Evolutionary conservation across 2,113 vertebrate species (phyloP), one percentile per base, ranked within the genome.

Genomic region (Zapornia atra): DNA sequence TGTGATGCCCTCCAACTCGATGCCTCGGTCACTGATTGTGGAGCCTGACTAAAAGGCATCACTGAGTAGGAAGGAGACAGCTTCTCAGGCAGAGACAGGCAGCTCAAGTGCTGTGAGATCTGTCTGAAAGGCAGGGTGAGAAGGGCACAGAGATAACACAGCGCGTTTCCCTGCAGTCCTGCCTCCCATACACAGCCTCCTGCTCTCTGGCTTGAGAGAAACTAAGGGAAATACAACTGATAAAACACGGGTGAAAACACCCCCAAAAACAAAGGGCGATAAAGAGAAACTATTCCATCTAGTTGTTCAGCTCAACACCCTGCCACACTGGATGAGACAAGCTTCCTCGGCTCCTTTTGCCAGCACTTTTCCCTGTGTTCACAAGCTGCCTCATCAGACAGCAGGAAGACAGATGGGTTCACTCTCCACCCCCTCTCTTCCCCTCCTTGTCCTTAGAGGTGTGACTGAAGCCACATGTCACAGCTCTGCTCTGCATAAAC

Each of bases 321-420:
- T 66, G 60, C 73, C 25, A 40, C 1, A 1, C 42, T 53, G 3
- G 44, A 42, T 33, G 53, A 93, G 53, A 51, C 12, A 57, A n/a
- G 56, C 69, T 70, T 92, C 70, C 46, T 66, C 10, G 2, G 20
- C 44, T 86, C 60, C 28, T 73, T 77, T 57, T 83, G 66, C 76
- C 82, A 83, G 65, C 68, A 21, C 77, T 94, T 79, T n/a, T 59
- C 44, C 82, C 2, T 8, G 48, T 70, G 82, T 54, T 78, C 16
- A 0, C 4, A 6, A 87, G 66, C 61, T 72, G 75, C 80, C 65
- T 96, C 6, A 14, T 57, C 73, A 85, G 94, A 56, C 82, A 83
- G 91, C 46, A 70, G 76, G 68, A 33, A n/a, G 77, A 92, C 83
- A 95, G 95, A 95, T 86, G 83, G 90, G 60, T 50, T 86, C 48